Base-by-base conservation (phyloP, 2,888 invertebrate species). In the Epinotia demarniana region DNA sequence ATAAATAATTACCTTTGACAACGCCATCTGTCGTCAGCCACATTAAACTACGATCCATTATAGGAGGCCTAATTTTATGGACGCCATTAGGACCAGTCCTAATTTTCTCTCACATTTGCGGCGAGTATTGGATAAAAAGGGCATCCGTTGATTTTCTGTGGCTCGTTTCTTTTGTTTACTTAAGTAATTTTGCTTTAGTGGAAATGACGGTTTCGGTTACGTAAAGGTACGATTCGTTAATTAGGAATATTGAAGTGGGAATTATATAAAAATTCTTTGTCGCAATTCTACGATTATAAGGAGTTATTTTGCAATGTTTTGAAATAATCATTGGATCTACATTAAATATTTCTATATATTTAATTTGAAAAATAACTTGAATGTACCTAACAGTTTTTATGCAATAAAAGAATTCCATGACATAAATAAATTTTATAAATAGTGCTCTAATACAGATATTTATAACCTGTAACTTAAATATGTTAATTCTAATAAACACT, bases 31-130 rank as follows among this genome's bases (percentile, higher is more conserved):
- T 23, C 23, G 13, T 2, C 23, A 13, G 9, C 18, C 2, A 18
- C 62, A 18, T 16, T n/a, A 11, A 62, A 3, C 62, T 43, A 43
- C 23, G 12, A 12, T 8, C 19, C 16, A 46, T 53, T 16, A 53
- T n/a, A 66, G n/a, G 16, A 27, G 23, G 13, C 27, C 9, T 53
- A 53, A 66, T 53, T 66, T 66, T 53, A 66, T 53, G 49, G 8
- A 16, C 18, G 55, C 27, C 16, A 64, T 64, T 64, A 64, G 6
- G 16, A n/a, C 2, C 27, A 19, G 33, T 2, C 66, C 49, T 67
- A 67, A 67, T 67, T 67, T 12, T n/a, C 53, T n/a, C 33, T n/a
- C 53, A 53, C 66, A 67, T 55, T 67, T 55, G 33, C 27, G 55
- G n/a, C 23, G 49, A 49, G 43, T 2, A 27, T 64, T 8, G 11